These are phyloP conservation scores for Cricetomys ansorgei DNA, from an alignment of 2,113 vertebrate species.

Conservation along the genomic window DNA sequence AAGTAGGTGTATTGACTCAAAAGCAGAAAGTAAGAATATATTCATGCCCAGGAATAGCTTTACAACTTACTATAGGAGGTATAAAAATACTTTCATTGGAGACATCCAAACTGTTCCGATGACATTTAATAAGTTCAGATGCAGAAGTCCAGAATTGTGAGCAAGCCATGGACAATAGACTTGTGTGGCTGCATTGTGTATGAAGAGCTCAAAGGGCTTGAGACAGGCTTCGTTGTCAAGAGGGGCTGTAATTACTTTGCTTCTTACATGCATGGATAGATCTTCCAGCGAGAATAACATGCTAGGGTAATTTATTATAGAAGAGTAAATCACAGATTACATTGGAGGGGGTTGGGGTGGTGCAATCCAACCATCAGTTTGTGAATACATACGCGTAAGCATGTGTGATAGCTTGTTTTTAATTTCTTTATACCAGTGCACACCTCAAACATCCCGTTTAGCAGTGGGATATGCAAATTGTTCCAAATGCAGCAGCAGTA, in stretches of 20 bases:
- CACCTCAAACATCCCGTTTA: constrained; percentile 84
- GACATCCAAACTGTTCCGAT: neutral
- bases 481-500: constrained; percentile 83
- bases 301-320: constrained; percentile 84
- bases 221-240: constrained; percentile 72
- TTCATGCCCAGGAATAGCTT: constrained; percentile 34
- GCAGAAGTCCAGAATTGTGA: constrained; percentile 57
- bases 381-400: constrained; percentile 77
- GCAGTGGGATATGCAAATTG: constrained; percentile 85
- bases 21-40: constrained; percentile 17
- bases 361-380: constrained; percentile 71
- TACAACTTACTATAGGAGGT: neutral
- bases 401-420: constrained; percentile 83
- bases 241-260: constrained; percentile 81
- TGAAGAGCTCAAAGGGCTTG: constrained; percentile 54
- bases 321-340: constrained; percentile 79
- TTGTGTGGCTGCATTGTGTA: constrained; percentile 32
- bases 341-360: constrained; percentile 45
- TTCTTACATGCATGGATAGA: constrained; percentile 81
- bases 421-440: constrained; percentile 85
- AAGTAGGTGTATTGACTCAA: constrained; percentile 32
- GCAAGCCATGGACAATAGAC: constrained; percentile 41
- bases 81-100: constrained; percentile 44
- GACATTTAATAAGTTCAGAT: constrained; percentile 26
- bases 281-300: constrained; percentile 77